Base-by-base conservation (phyloP, 2,113 vertebrate genomes). In the Aythya baeri region DNA sequence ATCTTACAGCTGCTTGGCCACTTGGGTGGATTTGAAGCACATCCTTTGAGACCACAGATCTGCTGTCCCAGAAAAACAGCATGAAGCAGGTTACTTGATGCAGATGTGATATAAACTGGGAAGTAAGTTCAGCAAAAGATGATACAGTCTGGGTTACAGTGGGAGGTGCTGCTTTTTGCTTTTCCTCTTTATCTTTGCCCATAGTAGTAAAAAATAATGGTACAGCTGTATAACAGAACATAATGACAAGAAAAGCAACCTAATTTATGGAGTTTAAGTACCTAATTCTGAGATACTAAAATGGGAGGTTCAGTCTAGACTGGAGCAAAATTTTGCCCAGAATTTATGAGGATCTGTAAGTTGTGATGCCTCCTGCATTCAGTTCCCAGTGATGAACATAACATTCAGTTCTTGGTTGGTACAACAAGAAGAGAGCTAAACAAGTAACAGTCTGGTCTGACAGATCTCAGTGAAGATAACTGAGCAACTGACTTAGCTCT, bases 151-250 rank as follows among this genome's bases (percentile, higher is more conserved):
- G 44, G 43, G 52, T 72, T 77, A 83, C 36, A 73, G 21, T 55
- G 31, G 89, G 34, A 76, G 2, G 38, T 43, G 8, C 1, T 54
- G 13, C 1, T 55, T 89, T 74, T 36, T 93, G 27, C 21, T 58
- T 5, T 23, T 80, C 2, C 1, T 76, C 1, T 36, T 57, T 59
- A 17, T 22, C 17, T 29, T 31, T 66, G 23, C 0, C 0, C 4
- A 58, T 63, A 83, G 17, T 49, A 49, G 2, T 3, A 66, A 71
- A 90, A 92, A 70, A 17, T 26, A 70, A 43, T n/a, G 17, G 10
- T 62, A 8, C 18, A 55, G 2, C 17, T 88, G 13, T 82, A 13
- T 29, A 71, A 84, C 5, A 78, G 38, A 91, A 65, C 4, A 49
- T 27, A 72, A 43, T 31, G 21, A 41, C 38, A 90, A 66, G 11